Base-by-base conservation (phyloP, 2,797 vertebrate genomes). In the Oceanodroma leucorhoa region DNA sequence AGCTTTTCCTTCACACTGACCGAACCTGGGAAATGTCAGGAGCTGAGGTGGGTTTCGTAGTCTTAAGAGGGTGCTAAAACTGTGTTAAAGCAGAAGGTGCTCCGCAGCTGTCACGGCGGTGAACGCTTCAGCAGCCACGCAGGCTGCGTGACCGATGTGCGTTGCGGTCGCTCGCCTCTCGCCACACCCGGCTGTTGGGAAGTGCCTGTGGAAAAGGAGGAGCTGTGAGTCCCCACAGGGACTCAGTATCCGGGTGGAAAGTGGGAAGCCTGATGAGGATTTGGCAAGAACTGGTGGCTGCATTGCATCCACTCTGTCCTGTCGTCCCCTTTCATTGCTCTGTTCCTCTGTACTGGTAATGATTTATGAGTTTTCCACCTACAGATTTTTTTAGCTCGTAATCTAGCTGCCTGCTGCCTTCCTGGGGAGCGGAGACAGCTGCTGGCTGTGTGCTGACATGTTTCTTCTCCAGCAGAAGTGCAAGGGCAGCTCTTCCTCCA, bases 291-390 rank as follows among this genome's bases (percentile, higher is more conserved):
- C 24, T 0, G 1, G 10, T 0, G 3, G 24, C 82, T 93, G 27
- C 26, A 1, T 77, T 61, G 48, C 43, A 72, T 83, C 79, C 0
- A 0, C n/a, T 84, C 17, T 67, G 75, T 78, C 69, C 76, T 91
- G 40, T 89, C 5, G 0, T 94, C 62, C n/a, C 36, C 36, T 80
- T 57, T 19, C 14, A 14, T 65, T 0, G 0, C 38, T 87, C 27
- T 84, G 30, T 88, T 87, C 62, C 38, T 93, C 48, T 72, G 21
- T 70, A 5, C 85, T 60, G 67, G 61, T 70, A 66, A 46, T 80
- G 71, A 91, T 95, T 86, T 80, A 41, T 40, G 72, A 76, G 10
- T 93, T 94, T 94, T 94, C 77, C 65, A 73, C 67, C 67, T 93
- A 71, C 57, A 60, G 72, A 79, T 95, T 93, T 93, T 82, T 83